phyloP scores from a whole-genome alignment of 2,888 invertebrate species.

The Heliconius aoede region DNA sequence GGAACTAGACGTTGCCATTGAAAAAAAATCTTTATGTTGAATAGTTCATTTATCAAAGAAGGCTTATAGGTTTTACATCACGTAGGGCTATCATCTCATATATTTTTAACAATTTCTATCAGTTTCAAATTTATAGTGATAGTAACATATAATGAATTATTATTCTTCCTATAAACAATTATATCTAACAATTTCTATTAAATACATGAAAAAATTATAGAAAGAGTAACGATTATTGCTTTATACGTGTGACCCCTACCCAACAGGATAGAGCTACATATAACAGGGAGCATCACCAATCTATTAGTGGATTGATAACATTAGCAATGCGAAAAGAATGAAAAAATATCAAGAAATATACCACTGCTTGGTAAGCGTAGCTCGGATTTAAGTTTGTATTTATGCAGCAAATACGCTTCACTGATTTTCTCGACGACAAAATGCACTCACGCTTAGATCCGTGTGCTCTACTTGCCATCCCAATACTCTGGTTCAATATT shows the following conservation, averaged over 20 bases:
- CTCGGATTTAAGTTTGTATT: conserved; percentile 44
- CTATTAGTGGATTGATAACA: neutral
- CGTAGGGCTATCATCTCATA: neutral
- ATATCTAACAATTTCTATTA: too few relatives aligned
- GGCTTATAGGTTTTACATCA: too few relatives aligned
- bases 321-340: neutral
- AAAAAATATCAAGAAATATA: neutral
- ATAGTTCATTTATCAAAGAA: too few relatives aligned
- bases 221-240: too few relatives aligned
- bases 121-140: neutral
- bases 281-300: neutral
- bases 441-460: conserved; percentile 74
- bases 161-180: too few relatives aligned
- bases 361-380: conserved; percentile 10
- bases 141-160: neutral
- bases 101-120: neutral
- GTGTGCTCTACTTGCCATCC: conserved; percentile 65
- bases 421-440: conserved; percentile 77
- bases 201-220: too few relatives aligned
- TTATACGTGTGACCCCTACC: too few relatives aligned
- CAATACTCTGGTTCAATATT: conserved; percentile 69
- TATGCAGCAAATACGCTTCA: conserved; percentile 65
- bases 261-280: neutral
- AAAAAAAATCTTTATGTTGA: too few relatives aligned
- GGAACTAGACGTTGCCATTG: too few relatives aligned